These are phyloP conservation scores for Agrilus biguttatus DNA, from an alignment of 2,888 invertebrate species.

Conservation along the genomic window DNA sequence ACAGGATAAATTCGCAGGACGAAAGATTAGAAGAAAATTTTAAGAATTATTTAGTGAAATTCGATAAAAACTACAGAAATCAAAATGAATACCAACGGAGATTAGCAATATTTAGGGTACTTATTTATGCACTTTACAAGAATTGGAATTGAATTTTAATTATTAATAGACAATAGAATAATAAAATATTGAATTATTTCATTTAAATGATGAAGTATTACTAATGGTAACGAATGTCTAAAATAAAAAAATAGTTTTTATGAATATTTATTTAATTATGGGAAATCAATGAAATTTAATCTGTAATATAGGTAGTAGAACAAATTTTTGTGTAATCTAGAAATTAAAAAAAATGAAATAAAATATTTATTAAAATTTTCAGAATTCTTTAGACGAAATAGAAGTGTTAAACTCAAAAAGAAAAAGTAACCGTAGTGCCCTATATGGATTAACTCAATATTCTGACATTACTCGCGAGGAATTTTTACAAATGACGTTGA, in stretches of 20 bases:
- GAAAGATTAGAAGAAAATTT: constrained; percentile 24
- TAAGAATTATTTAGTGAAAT: constrained; percentile 31
- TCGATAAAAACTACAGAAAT: constrained; percentile 37
- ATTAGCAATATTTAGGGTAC: constrained; percentile 22
- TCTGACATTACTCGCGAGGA: constrained; percentile 45
- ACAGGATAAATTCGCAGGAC: too few relatives aligned
- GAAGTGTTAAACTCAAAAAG: constrained; percentile 32
- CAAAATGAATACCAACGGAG: constrained; percentile 21
- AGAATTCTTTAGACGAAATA: constrained; percentile 36
- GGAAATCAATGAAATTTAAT: too few relatives aligned
- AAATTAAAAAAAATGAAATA: background rate
- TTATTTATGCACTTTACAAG: background rate
- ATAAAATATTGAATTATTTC: too few relatives aligned
- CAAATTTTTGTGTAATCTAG: too few relatives aligned
- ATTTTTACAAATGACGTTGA: constrained; percentile 34
- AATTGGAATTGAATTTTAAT: background rate
- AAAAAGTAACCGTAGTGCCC: constrained; percentile 30
- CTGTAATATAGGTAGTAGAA: too few relatives aligned
- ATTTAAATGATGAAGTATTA: too few relatives aligned
- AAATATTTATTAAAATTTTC: constrained; percentile 11
- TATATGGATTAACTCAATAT: constrained; percentile 44
- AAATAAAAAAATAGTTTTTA: too few relatives aligned
- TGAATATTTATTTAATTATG: too few relatives aligned
- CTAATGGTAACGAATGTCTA: too few relatives aligned
- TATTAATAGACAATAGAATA: background rate